Evolutionary conservation across 2,888 invertebrate species (phyloP), one percentile per base, ranked within the genome.

Genomic region (Petrophora chlorosata): DNA sequence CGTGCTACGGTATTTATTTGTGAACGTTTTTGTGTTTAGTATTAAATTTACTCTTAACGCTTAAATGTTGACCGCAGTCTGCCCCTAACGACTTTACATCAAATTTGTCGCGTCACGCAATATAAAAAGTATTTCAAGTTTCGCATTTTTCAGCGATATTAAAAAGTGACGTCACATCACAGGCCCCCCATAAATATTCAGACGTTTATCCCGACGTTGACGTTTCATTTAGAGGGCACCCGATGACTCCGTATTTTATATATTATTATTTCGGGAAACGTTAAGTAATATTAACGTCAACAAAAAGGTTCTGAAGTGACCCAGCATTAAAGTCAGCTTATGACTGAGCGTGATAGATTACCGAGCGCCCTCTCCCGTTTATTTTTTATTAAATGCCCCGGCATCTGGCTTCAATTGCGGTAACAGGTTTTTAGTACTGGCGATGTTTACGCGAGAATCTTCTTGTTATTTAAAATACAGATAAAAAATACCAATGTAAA

Each of bases 271-370:
- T 74, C 62, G 60, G 53, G 71, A 73, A 76, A 73, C 72, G 75
- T 70, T 81, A 83, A 81, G 83, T 83, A 84, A 84, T 83, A 85
- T 84, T 80, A 83, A 81, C 82, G 85, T 80, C 85, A 84, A 84
- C 85, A 86, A 87, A 87, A 85, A 85, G 85, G 82, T 69, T n/a
- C 78, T 83, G 79, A 82, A 87, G 87, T 86, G 87, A 86, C 85
- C 86, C 79, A 85, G 85, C 85, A 86, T 86, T 86, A 88, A 85
- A 86, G 86, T 86, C 87, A 78, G 86, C 84, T 86, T 87, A 86
- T 86, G 85, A 84, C 82, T 82, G 77, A 79, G 79, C 79, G 85
- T 87, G 87, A 88, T 87, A 87, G 87, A 88, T 88, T 83, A 80
- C 85, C 77, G 73, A 59, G 73, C 72, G 71, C 67, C 67, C n/a